A percentile compares a stretch with the other conserved stretches of the same genome.
phyloP scores from a whole-genome alignment of 2,888 invertebrate species.

The Brenthis daphne region DNA sequence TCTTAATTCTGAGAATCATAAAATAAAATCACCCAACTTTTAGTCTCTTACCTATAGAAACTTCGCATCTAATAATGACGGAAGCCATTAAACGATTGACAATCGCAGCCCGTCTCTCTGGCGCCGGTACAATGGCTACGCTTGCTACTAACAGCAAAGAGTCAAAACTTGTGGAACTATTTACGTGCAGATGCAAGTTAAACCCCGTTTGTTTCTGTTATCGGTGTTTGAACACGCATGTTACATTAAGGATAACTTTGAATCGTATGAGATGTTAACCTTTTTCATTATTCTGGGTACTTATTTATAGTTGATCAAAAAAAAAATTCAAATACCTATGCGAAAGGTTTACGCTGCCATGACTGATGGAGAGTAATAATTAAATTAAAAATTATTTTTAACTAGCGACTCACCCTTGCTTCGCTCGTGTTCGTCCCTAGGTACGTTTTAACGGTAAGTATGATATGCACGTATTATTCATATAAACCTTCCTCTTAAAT shows the following conservation, averaged over 20 bases:
- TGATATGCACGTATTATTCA: no score
- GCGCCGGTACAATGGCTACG: constrained; percentile 56
- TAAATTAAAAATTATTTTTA: no score
- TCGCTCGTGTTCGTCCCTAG: no score
- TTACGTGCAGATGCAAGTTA: constrained; percentile 75
- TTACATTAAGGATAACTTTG: neutral
- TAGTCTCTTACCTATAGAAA: constrained; percentile 30
- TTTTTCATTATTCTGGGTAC: no score
- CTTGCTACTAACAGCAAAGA: constrained; percentile 68
- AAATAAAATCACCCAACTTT: constrained; percentile 32
- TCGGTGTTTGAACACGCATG: constrained; percentile 51
- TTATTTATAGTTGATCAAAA: no score
- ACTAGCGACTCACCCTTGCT: no score
- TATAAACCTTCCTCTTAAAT: no score
- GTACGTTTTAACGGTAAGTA: no score
- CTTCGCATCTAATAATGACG: constrained; percentile 40
- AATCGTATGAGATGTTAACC: no score
- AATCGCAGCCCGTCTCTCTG: constrained; percentile 55
- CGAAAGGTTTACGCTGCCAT: no score
- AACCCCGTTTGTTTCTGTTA: constrained; percentile 78
- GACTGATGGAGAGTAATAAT: no score
- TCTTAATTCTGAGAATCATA: constrained; percentile 23
- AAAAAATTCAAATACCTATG: no score
- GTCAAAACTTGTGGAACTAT: constrained; percentile 68
- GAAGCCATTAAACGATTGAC: constrained; percentile 75